Evolutionary conservation across 1,140 invertebrate species (phyloP), one percentile per base, ranked within the genome.

Genomic region (Drosophila chauvacae): DNA sequence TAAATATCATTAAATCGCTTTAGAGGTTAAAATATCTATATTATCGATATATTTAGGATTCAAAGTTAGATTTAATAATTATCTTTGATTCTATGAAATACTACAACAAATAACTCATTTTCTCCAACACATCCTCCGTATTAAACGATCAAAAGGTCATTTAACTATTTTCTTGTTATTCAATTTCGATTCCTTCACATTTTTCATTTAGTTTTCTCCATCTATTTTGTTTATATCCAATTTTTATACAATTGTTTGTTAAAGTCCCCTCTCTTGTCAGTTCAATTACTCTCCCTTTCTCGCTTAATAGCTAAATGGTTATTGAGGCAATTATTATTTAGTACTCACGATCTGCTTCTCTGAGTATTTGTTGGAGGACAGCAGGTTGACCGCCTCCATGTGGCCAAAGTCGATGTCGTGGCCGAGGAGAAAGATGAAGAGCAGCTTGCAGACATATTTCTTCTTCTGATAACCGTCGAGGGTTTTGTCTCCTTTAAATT

Each of bases 321-420:
- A 66, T 68, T 23, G 26, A 68, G 64, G 14, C 61, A 59, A 63
- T 63, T 66, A 39, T 65, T 48, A n/a, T 41, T 4, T 9, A 28
- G 18, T 37, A 47, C 97, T 95, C 95, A 99, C 99, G 94, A 99
- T 99, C 95, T 99, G 99, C 94, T 99, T 99, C 93, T 99, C 99
- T 44, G 99, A 99, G 94, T 99, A 99, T 95, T 99, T 99, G 93
- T 99, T 99, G 37, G 99, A 99, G 77, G 98, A 99, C n/a, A 99
- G 95, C 51, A 99, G 94, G 94, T 99, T 99, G 80, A 99, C 99
- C 55, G 99, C 99, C 94, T 99, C 99, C 98, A 99, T 99, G 94
- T 99, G 98, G 61, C 99, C 99, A 94, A 99, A 99, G 94, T 99
- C 99, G 93, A 99, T 99, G 93, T 99, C 99, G 94, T 99, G 98